Evolutionary conservation across 2,797 vertebrate species (phyloP), one percentile per base, ranked within the genome.

Genomic region (Thalassophryne amazonica): DNA sequence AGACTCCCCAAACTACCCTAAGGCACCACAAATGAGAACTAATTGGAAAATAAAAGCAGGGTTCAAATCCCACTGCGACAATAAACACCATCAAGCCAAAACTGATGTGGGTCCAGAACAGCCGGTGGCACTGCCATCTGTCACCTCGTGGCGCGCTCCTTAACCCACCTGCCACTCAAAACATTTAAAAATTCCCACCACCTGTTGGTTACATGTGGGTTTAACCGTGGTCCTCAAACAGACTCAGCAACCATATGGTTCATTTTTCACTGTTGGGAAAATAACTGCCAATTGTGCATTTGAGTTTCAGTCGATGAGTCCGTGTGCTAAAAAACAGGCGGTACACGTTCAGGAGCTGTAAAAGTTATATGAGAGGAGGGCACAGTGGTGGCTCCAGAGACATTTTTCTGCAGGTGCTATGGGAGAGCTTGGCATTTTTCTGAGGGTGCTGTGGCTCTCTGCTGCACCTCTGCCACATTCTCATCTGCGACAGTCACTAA

Each of bases 101-200:
- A 50, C 17, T 45, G 48, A 43, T 48, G 41, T 24, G 10, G 25
- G 47, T 57, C 51, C 41, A 6, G 4, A 49, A 43, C 39, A 38
- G 51, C n/a, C 23, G 12, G 27, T 41, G n/a, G 38, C 47, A 15
- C 21, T 20, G 2, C 56, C 20, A 41, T 80, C 66, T 69, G 74
- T 76, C 55, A 58, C 60, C 50, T 48, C 21, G 21, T 42, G 46
- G 73, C 66, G 73, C n/a, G 17, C 24, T 33, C 27, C 33, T 39
- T 48, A 79, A 73, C 49, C 37, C 59, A 70, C 46, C 60, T 66
- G 72, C 57, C 63, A 76, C 37, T 79, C 68, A 74, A 28, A 29
- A 27, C 11, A 6, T 9, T 31, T 5, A 20, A 25, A 47, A 12
- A 21, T 3, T 5, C 15, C 31, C 42, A 46, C 69, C 62, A 59